Percentiles rank a stretch among this genome's conserved stretches.
These are phyloP conservation scores for Paradoxurus hermaphroditus DNA, from an alignment of 2,113 vertebrate species.

Conservation along the genomic window DNA sequence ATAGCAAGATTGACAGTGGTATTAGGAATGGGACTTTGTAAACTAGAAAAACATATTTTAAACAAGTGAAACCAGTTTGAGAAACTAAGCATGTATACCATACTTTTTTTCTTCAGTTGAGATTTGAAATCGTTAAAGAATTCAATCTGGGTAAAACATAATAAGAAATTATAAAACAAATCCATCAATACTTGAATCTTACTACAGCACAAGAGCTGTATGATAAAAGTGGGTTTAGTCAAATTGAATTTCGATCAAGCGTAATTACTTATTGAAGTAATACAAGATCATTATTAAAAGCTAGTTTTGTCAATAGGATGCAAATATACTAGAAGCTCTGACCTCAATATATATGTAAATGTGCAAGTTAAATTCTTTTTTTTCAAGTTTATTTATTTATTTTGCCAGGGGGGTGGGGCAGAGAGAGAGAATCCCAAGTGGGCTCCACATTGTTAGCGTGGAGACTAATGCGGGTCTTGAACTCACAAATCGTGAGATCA, in stretches of 20 bases:
- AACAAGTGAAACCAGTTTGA: neutral
- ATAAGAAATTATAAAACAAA: slow-evolving; percentile 1
- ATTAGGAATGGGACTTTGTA: neutral
- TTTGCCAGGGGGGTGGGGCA: too few relatives aligned
- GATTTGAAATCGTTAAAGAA: slow-evolving; percentile 33
- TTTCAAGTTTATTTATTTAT: too few relatives aligned
- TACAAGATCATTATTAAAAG: slow-evolving; percentile 40
- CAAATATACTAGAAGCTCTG: neutral
- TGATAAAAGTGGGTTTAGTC: slow-evolving; percentile 39
- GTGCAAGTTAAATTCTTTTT: neutral
- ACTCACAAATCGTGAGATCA: too few relatives aligned
- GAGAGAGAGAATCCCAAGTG: too few relatives aligned
- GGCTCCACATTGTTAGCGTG: too few relatives aligned
- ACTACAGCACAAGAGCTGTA: neutral
- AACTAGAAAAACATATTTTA: neutral
- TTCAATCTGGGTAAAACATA: neutral
- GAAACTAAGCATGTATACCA: neutral
- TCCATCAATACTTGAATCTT: neutral
- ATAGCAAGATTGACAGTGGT: neutral
- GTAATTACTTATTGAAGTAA: slow-evolving; percentile 32
- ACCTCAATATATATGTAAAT: slow-evolving; percentile 66
- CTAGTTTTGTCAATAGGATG: slow-evolving; percentile 4
- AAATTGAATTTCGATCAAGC: slow-evolving; percentile 34
- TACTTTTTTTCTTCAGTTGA: neutral
- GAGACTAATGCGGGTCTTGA: too few relatives aligned